These are phyloP conservation scores for Malacoraja senta DNA, from an alignment of 2,797 vertebrate species.

Conservation along the genomic window DNA sequence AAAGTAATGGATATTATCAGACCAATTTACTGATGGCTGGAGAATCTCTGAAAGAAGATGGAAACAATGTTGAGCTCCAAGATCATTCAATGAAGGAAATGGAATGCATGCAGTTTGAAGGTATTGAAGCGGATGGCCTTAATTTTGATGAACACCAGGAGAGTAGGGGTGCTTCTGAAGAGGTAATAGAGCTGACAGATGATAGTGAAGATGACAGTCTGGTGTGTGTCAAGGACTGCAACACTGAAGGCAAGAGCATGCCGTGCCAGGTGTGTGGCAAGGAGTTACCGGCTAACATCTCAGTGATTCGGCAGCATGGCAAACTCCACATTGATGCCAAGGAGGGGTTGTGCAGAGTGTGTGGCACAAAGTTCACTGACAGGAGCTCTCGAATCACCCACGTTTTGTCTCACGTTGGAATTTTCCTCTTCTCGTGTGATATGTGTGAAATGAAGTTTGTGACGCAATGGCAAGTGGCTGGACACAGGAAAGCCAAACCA, in stretches of 20 bases:
- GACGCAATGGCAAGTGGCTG: constrained; percentile 77
- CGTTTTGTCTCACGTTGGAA: constrained; percentile 78
- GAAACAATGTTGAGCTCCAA: constrained; percentile 26
- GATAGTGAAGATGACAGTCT: constrained; percentile 66
- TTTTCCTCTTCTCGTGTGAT: constrained; percentile 86
- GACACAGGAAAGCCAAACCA: constrained; percentile 71
- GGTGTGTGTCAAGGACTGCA: constrained; percentile 51
- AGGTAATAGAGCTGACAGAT: constrained; percentile 79
- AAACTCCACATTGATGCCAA: constrained; percentile 77
- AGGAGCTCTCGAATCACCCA: constrained; percentile 67
- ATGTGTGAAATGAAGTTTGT: constrained; percentile 88
- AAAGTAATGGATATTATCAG: constrained; percentile 35
- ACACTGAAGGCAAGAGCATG: constrained; percentile 56
- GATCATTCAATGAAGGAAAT: constrained; percentile 48
- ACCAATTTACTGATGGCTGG: constrained; percentile 40
- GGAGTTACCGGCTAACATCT: constrained; percentile 71
- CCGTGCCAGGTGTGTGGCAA: constrained; percentile 77
- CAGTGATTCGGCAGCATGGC: constrained; percentile 71
- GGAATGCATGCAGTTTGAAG: constrained; percentile 52
- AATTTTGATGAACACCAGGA: constrained; percentile 76
- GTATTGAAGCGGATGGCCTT: constrained; percentile 71
- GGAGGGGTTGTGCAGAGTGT: constrained; percentile 76
- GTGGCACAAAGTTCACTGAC: constrained; percentile 76
- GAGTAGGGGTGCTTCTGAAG: constrained; percentile 55
- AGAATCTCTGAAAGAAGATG: constrained; percentile 43